These are phyloP conservation scores for Endomychus coccineus DNA, from an alignment of 2,888 invertebrate genomes.

Conservation along the genomic window DNA sequence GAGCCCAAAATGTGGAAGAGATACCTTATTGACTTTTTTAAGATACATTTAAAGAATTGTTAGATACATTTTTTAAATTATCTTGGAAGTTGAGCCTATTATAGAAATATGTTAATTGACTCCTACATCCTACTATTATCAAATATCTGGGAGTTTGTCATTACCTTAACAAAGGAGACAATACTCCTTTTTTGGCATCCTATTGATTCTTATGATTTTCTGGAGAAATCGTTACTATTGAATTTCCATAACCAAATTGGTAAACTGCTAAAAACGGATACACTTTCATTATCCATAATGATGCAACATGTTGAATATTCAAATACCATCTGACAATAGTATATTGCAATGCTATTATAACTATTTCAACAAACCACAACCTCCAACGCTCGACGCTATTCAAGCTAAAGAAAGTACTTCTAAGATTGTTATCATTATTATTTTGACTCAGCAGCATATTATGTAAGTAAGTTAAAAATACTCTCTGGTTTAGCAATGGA, in stretches of 20 bases:
- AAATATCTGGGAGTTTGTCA: too few relatives aligned
- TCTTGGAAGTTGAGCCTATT: too few relatives aligned
- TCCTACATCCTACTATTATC: too few relatives aligned
- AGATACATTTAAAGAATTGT: too few relatives aligned
- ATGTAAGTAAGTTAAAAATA: slow-evolving; percentile 46
- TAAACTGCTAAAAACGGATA: slow-evolving; percentile 64
- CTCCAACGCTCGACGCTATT: slow-evolving; percentile 16
- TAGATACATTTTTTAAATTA: too few relatives aligned
- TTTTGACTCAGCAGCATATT: slow-evolving; percentile 20
- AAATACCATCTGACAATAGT: slow-evolving; percentile 50
- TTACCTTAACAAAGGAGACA: too few relatives aligned
- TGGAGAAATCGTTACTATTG: slow-evolving; percentile 42
- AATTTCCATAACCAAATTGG: slow-evolving; percentile 54
- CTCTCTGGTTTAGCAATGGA: slow-evolving; percentile 52
- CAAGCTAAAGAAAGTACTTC: slow-evolving; percentile 14
- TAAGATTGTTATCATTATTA: slow-evolving; percentile 18
- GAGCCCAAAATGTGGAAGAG: too few relatives aligned
- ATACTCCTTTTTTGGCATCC: too few relatives aligned
- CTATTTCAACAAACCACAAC: slow-evolving; percentile 18
- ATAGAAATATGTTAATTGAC: too few relatives aligned
- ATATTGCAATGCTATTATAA: slow-evolving; percentile 32
- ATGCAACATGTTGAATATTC: slow-evolving; percentile 53
- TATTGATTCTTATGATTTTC: neutral
- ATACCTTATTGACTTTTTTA: too few relatives aligned
- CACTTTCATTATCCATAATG: slow-evolving; percentile 55